Evolutionary conservation across 2,797 vertebrate species (phyloP), one percentile per base, ranked within the genome.

Genomic region (Danio tinwini): DNA sequence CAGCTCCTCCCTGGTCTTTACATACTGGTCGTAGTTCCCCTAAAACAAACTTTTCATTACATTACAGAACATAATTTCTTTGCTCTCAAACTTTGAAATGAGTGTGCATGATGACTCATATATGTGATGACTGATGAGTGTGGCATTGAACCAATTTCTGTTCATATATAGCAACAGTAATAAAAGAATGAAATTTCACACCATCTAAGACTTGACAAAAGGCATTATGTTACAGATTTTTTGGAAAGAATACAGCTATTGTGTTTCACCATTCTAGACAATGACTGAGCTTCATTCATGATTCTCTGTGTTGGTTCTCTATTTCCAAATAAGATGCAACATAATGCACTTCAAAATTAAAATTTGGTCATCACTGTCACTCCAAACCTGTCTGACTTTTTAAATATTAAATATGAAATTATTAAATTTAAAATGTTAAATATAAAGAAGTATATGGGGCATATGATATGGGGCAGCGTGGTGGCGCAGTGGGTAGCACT

Each of bases 21-120:
- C 93, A 50, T 99, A 99, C 89, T 99, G 98, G 88, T 99, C 98
- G 9, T 98, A 99, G 88, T 99, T 99, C 86, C 98, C 98, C 98
- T 98, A 78, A 63, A 47, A 49, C 45, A 49, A 17, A 6, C 10
- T n/a, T 44, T 44, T 44, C 39, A 45, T 74, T 17, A n/a, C 21
- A 50, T 49, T 29, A 73, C 16, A 40, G 45, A 4, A 52, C 5
- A 73, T 14, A 45, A 5, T 10, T 39, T 40, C 17, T 14, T 5
- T 1, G 5, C 29, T 37, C n/a, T 40, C 10, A 63, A 50, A 74
- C 11, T 29, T 63, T 40, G 58, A 59, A 44, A 21, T 8, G 6
- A 39, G 67, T 53, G 67, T 53, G 29, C 29, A 3, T 29, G 29
- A 29, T 29, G 29, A 29, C 29, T 29, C 29, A n/a, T n/a, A n/a